Evolutionary conservation across 2,888 invertebrate species (phyloP).

Genomic region (Helobdella robusta): DNA sequence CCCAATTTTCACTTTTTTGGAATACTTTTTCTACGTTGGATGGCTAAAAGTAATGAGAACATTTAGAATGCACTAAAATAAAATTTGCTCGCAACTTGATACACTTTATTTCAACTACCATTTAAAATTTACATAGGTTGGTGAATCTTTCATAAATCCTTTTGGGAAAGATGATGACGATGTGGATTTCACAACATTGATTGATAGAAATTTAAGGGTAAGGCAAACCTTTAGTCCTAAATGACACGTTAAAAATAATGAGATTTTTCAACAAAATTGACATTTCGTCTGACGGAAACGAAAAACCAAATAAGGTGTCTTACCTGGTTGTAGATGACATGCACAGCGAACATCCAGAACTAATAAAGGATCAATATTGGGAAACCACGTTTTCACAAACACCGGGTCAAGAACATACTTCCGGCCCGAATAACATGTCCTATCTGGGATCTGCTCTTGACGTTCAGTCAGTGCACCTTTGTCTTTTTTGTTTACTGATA

Average conservation of each 20-base stretch:
- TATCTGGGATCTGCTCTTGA: too few relatives aligned
- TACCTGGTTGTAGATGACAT: slow-evolving; percentile 87
- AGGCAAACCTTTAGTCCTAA: neutral
- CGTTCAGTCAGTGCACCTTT: too few relatives aligned
- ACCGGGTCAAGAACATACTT: too few relatives aligned
- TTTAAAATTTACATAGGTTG: too few relatives aligned
- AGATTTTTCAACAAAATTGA: too few relatives aligned
- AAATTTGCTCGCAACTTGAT: too few relatives aligned
- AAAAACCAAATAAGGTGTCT: slow-evolving; percentile 73
- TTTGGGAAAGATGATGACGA: slow-evolving; percentile 49
- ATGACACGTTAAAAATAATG: too few relatives aligned
- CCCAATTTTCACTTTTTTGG: slow-evolving; percentile 18
- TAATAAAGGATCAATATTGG: slow-evolving; percentile 69
- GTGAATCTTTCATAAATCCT: slow-evolving; percentile 49
- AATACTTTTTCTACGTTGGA: slow-evolving; percentile 27
- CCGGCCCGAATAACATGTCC: too few relatives aligned
- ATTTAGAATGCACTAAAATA: too few relatives aligned
- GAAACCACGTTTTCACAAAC: too few relatives aligned
- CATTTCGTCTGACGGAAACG: too few relatives aligned
- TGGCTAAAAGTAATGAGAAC: slow-evolving; percentile 31
- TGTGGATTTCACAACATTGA: slow-evolving; percentile 45
- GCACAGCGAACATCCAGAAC: slow-evolving; percentile 81
- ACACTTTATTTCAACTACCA: slow-evolving; percentile 66
- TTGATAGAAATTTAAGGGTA: slow-evolving; percentile 37
- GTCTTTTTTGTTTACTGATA: too few relatives aligned